phyloP scores from a whole-genome alignment of 2,797 vertebrate genomes.

The Cynodonichthys magdalenae region DNA sequence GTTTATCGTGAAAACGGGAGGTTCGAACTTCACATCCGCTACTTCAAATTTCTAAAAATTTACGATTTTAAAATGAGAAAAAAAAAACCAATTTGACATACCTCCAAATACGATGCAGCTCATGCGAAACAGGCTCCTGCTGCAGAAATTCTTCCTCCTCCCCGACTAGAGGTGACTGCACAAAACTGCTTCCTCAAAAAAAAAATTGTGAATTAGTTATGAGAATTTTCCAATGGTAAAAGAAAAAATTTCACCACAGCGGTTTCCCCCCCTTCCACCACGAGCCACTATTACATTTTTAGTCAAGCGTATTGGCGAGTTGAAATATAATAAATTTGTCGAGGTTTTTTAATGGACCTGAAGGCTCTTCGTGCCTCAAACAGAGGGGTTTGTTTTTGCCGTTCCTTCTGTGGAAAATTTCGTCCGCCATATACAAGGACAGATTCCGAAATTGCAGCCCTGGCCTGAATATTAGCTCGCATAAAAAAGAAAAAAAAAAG shows the following conservation, averaged over 20 bases:
- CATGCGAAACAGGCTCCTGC: constrained; percentile 71
- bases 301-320: constrained; percentile 65
- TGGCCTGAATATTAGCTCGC: constrained; percentile 74
- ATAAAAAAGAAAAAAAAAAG: constrained; percentile 40
- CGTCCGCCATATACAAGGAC: constrained; percentile 84
- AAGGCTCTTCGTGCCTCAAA: constrained; percentile 37
- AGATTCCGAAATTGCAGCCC: constrained; percentile 82
- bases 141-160: constrained; percentile 72
- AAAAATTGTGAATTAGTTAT: constrained; percentile 76
- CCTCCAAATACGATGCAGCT: constrained; percentile 81
- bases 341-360: constrained; percentile 47
- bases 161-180: constrained; percentile 76
- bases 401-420: constrained; percentile 75
- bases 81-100: constrained; percentile 68
- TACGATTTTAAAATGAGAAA: constrained; percentile 62
- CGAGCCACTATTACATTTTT: constrained; percentile 69
- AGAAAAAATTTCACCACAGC: constrained; percentile 37
- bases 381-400: constrained; percentile 59
- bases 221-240: constrained; percentile 73
- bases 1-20: constrained; percentile 13
- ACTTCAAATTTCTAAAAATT: constrained; percentile 53
- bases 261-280: constrained; percentile 17
- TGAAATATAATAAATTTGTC: constrained; percentile 48
- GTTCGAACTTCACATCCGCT: constrained; percentile 55
- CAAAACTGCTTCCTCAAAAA: constrained; percentile 69